Conservation (phyloP, 2,113 vertebrate species). For the Ctenodactylus gundi region DNA sequence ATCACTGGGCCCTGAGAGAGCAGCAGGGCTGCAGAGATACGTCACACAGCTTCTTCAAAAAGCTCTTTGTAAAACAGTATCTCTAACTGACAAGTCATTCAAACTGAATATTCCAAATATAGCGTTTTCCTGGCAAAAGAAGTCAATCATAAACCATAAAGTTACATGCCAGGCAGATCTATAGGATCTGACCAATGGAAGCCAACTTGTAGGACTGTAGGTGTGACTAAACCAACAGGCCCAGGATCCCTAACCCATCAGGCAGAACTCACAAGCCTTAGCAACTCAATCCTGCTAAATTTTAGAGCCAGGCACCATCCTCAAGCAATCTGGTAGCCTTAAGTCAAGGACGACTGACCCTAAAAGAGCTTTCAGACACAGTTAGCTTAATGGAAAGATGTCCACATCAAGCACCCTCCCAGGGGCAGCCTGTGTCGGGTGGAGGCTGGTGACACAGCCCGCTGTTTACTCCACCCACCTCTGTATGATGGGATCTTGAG, state of each 20-base stretch:
- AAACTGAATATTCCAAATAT: not conserved
- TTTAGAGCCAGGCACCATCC: not conserved
- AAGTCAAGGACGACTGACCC: not conserved
- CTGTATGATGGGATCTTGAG: not conserved
- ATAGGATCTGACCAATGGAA: not conserved
- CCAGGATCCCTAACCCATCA: not conserved
- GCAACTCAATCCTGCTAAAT: not conserved
- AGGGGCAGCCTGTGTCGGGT: too few relatives aligned
- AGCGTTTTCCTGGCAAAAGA: not conserved
- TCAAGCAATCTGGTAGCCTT: not conserved
- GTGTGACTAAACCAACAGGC: too few relatives aligned
- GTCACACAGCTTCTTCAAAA: not conserved
- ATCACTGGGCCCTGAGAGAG: not conserved
- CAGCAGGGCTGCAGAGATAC: not conserved
- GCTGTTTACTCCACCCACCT: not conserved
- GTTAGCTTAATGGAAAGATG: too few relatives aligned
- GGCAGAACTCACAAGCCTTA: not conserved
- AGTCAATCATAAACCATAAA: not conserved
- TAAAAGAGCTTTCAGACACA: not conserved
- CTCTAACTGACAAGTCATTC: not conserved
- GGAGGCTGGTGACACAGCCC: not conserved
- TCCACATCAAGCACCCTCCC: too few relatives aligned
- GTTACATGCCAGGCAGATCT: not conserved
- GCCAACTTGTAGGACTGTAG: not conserved
- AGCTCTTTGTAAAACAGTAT: not conserved